Evolutionary conservation across 1,140 invertebrate species (phyloP).

Genomic region (Atta cephalotes): DNA sequence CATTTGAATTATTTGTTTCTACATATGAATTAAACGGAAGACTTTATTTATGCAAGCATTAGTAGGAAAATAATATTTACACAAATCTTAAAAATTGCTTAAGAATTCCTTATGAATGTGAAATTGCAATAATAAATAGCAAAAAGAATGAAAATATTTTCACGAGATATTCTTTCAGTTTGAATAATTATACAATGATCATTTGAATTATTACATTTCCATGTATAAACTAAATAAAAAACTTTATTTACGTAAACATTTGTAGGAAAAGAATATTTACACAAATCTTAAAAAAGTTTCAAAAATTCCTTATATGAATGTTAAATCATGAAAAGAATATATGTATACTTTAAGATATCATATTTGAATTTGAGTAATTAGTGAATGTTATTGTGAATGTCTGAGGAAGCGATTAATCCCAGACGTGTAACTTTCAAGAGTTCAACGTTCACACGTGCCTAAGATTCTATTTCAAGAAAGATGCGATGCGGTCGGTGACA

Average conservation of each 20-base stretch:
- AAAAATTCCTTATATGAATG: not conserved
- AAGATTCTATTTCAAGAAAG: slow-evolving; percentile 57
- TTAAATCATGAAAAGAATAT: not conserved
- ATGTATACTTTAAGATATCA: not conserved
- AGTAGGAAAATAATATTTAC: not conserved
- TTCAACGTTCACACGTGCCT: slow-evolving; percentile 45
- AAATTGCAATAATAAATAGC: not conserved
- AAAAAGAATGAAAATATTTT: not conserved
- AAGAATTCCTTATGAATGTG: not conserved
- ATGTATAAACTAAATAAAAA: not conserved
- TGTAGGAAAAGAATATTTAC: not conserved
- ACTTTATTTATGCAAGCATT: not conserved
- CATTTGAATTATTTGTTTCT: not conserved
- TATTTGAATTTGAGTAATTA: not conserved
- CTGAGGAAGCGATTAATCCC: not conserved
- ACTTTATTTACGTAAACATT: not conserved
- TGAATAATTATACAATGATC: not conserved
- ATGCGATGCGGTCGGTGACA: slow-evolving; percentile 42
- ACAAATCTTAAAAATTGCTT: not conserved
- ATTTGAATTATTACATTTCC: not conserved
- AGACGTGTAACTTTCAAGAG: not conserved
- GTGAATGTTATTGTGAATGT: not conserved
- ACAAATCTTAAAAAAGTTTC: not conserved
- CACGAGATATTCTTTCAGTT: not conserved
- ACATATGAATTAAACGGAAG: not conserved